Base-by-base conservation (phyloP, 1,140 invertebrate species). In the Heliconius hewitsoni region DNA sequence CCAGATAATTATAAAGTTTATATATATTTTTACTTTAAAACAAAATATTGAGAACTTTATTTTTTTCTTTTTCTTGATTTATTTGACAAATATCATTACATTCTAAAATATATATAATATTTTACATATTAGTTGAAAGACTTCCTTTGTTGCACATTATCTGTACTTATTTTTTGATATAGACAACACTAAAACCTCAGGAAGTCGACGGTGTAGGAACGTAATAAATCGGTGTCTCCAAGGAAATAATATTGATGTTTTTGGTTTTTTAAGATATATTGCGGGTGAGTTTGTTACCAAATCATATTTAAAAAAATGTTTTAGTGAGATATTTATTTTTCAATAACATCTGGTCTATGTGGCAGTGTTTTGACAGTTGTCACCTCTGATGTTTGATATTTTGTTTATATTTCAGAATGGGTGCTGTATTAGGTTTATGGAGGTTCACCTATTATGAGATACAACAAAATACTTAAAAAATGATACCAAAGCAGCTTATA, bases 311-410 rank as follows among this genome's bases (percentile, higher is more conserved):
- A 13, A 34, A 52, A 34, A 77, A 5, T 55, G 18, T 72, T 71
- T n/a, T 30, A 27, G 34, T 39, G 34, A 34, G 8, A 18, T 55
- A 13, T 30, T 81, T 72, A 37, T 73, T 72, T 72, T 78, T 71
- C 11, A 83, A 79, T 83, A 83, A 70, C 73, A 80, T 73, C 60
- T 46, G 77, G 89, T 86, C 27, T 93, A 94, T 94, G 93, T 94
- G 93, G 93, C 93, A 93, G 86, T 91, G 89, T 94, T 93, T 92
- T 94, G 93, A 94, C 93, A 93, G 89, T 92, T 94, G 92, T 90
- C 90, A 93, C 84, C 87, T 79, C 81, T 87, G 79, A 83, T 87
- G 81, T 83, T 85, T 89, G 77, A 86, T 88, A 92, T 89, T 91
- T 93, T 94, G 92, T 94, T 93, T 93, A 93, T 93, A 89, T 93